Evolutionary conservation across 2,888 invertebrate genomes (phyloP), one percentile per base, ranked within the genome.

Genomic region (Macrophya annulata): DNA sequence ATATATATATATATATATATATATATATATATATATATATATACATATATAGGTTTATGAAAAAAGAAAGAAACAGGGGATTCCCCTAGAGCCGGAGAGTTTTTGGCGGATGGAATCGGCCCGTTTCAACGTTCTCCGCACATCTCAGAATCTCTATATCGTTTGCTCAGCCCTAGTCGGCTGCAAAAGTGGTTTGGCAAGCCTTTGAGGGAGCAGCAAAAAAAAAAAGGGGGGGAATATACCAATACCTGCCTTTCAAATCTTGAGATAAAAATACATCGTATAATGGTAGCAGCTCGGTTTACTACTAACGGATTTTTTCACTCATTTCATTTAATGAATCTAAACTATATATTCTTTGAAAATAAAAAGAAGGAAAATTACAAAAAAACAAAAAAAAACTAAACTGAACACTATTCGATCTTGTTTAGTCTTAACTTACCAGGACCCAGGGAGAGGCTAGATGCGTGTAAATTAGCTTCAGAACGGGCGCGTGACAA

Each of bases 401-500:
- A 17, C 0, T 15, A 25, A 68, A 68, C 37, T 8, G 37, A 37
- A 68, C 68, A 68, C 1, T 15, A 37, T 25, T 31, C 3, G 5
- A 59, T 51, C 5, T 48, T 25, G n/a, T 43, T 0, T 8, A 51
- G 31, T 59, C 12, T 21, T 8, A 55, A 86, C 87, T 90, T 93
- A 96, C 96, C 96, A 93, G 96, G 96, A 90, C 95, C 96, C 84
- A 96, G 94, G 55, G 96, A 96, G 89, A 97, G 96, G 83, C 96
- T 95, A 86, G 96, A 96, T 72, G 96, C 96, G 92, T 96, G 97
- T 88, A 98, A 94, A 94, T 98, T 98, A 91, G 97, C 97, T 93
- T 98, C 98, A 21, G 98, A 98, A 93, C 98, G 97, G 88, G 98
- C 98, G 89, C 98, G 95, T 71, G 97, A 96, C 48, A 97, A 92